A percentile compares a stretch with the other conserved stretches of the same genome.
These are phyloP conservation scores for Lynx canadensis DNA, from an alignment of 2,113 vertebrate genomes.

Conservation along the genomic window DNA sequence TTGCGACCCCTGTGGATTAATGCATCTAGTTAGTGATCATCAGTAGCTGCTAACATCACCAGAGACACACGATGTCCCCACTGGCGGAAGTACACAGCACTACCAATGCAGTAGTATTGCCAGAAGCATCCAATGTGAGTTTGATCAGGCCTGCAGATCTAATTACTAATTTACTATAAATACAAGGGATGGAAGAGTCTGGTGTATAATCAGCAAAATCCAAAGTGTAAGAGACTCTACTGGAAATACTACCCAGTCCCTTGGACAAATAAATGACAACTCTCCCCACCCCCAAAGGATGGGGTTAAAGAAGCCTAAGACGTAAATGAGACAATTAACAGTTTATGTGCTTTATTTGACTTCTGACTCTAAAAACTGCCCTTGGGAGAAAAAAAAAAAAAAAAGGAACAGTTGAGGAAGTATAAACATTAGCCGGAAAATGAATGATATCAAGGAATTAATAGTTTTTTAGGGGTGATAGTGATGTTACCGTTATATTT, in stretches of 20 bases:
- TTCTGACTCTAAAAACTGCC: not conserved
- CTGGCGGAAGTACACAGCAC: not conserved
- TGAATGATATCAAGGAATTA: not conserved
- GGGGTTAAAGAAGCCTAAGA: not conserved
- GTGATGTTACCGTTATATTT: not conserved
- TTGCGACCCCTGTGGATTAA: not conserved
- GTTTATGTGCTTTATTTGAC: not conserved
- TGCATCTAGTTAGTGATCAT: not conserved
- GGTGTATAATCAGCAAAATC: slow-evolving; percentile 10
- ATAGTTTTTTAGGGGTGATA: not conserved
- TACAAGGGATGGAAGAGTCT: not conserved
- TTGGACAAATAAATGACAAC: not conserved
- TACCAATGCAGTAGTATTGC: not conserved
- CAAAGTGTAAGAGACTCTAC: not conserved
- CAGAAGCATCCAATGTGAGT: not conserved
- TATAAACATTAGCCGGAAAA: not conserved
- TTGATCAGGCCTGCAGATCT: not conserved
- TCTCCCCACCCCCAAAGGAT: too few relatives aligned
- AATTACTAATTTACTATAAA: not conserved
- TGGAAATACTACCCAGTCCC: not conserved
- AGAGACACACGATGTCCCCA: not conserved
- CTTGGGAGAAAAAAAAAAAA: not conserved
- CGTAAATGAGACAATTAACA: not conserved
- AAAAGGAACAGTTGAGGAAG: not conserved
- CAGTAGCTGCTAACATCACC: not conserved